Evolutionary conservation across 53 echinoderm and acorn worm species (phyloP), one percentile per base, ranked within the genome.

Genomic region (Paelopatides confundens): DNA sequence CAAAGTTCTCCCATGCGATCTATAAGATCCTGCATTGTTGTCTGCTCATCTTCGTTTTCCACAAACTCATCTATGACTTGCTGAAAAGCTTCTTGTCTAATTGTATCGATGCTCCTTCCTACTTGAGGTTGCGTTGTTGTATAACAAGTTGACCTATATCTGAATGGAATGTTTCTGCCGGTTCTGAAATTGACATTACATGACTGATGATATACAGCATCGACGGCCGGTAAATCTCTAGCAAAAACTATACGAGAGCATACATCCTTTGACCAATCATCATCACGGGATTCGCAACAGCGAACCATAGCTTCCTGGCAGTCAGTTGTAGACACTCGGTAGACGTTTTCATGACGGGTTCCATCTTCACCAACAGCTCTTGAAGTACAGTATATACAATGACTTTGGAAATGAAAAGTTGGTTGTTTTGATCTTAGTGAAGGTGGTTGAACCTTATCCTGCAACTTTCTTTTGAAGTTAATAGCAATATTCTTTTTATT

Each of bases 361-460:
- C 63, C 63, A 62, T 84, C 63, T 58, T 84, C 34, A 23, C 62
- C 31, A 84, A 63, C 31, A 29, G 63, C 64, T 24, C 63, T 84
- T 33, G 84, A 62, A 58, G 63, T 63, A 63, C 84, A 84, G 38
- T 63, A 84, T 23, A 84, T 63, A 84, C 84, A 63, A 34, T 84
- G 84, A 84, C 29, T 63, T 29, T 62, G 24, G 63, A 84, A 84
- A 32, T 84, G 15, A 63, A 84, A 84, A 29, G 62, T 33, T 84
- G 62, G 62, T 34, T 62, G 62, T 53, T 63, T 84, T 3, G 84
- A 84, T 63, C 84, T 84, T 23, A 84, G 84, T 84, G 84, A 29
- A 29, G 84, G 84, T 31, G 84, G 84, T 63, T 62, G 62, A 27
- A 29, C 62, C 58, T 58, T 63, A 13, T 24, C 62, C 35, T 62